A percentile compares a stretch with the other conserved stretches of the same genome.
phyloP scores from a whole-genome alignment of 2,113 vertebrate genomes.

The Nothobranchius furzeri region DNA sequence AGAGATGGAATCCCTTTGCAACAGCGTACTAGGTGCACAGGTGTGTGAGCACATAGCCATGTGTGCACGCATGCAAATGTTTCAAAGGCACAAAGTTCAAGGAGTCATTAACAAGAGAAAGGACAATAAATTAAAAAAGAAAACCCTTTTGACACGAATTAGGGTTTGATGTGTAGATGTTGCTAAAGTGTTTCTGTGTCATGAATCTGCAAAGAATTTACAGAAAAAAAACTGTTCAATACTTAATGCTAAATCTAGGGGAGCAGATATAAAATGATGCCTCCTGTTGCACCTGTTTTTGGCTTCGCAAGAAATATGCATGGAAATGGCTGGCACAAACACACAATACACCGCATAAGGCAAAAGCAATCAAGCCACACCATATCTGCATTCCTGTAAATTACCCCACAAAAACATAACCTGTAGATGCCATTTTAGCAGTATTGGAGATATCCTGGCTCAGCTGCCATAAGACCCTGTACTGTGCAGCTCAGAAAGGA shows the following conservation, averaged over 20 bases:
- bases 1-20: conserved; percentile 41
- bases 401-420: not conserved
- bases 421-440: not conserved
- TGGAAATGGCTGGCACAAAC: not conserved
- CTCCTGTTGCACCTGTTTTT: not conserved
- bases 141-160: conserved; percentile 43
- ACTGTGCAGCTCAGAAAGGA: not conserved
- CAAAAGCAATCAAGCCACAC: not conserved
- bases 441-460: not conserved
- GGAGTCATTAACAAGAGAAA: conserved; percentile 54
- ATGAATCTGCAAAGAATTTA: conserved; percentile 26
- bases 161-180: conserved; percentile 7
- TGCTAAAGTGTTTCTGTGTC: not conserved
- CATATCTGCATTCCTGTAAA: conserved; percentile 5
- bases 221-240: not conserved
- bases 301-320: not conserved
- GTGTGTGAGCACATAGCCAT: conserved; percentile 2
- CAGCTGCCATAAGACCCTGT: not conserved
- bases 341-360: not conserved
- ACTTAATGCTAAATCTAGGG: conserved; percentile 8
- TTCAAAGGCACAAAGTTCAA: conserved; percentile 30
- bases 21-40: conserved; percentile 7
- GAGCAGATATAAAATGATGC: conserved; percentile 8
- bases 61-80: conserved; percentile 33
- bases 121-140: conserved; percentile 47